These are phyloP conservation scores for Mastigias papua DNA, from an alignment of 30 jellyfish, hydroid and myxozoan species.

Conservation along the genomic window DNA sequence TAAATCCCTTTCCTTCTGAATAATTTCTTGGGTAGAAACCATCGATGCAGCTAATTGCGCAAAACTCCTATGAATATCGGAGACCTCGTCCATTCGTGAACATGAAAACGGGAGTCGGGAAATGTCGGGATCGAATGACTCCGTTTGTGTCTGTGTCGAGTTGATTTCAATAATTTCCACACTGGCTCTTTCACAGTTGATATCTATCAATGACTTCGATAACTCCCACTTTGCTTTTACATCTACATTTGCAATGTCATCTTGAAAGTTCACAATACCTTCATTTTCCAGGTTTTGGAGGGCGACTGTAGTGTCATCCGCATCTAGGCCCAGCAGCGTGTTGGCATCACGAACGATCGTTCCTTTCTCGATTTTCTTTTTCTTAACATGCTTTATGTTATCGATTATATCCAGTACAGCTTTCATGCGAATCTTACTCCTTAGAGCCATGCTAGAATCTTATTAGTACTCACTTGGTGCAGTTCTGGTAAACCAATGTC, in stretches of 20 bases:
- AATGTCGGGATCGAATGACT: constrained; percentile 9
- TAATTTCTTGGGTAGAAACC: constrained; percentile 15
- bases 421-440: neutral
- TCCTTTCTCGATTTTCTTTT: constrained; percentile 8
- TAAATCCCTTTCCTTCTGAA: constrained; percentile 26
- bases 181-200: neutral
- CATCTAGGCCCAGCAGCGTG: constrained; percentile 29
- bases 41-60: constrained; percentile 27
- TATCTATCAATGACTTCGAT: constrained; percentile 26
- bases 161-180: neutral
- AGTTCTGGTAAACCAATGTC: too few species aligned
- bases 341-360: constrained; percentile 17
- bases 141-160: constrained; percentile 31
- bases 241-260: constrained; percentile 21
- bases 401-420: constrained; percentile 19
- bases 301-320: constrained; percentile 28
- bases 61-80: constrained; percentile 16
- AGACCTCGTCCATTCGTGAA: constrained; percentile 33
- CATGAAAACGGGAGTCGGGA: constrained; percentile 7
- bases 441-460: constrained; percentile 25
- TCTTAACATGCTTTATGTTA: constrained; percentile 16
- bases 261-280: constrained; percentile 25
- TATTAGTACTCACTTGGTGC: too few species aligned
- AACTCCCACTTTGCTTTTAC: constrained; percentile 18
- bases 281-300: constrained; percentile 26